phyloP scores from a whole-genome alignment of 92 coral and sea anemone species.

The Epizoanthus fatuus region DNA sequence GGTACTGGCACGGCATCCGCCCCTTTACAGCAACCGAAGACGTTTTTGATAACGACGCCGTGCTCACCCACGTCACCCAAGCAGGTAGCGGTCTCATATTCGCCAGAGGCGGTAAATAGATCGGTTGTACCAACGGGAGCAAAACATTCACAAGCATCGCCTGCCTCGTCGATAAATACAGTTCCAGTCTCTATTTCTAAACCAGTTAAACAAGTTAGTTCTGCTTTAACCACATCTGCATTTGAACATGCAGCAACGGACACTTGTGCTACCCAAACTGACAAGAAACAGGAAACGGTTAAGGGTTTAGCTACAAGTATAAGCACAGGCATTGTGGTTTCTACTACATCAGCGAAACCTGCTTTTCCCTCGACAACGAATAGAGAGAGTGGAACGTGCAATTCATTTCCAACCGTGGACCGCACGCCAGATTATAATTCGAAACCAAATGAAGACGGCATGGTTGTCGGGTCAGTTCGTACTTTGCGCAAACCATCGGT shows the following conservation, averaged over 20 bases:
- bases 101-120: background rate
- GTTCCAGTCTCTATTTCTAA: background rate
- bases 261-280: background rate
- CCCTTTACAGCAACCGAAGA: conserved; percentile 17
- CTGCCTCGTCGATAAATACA: background rate
- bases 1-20: background rate
- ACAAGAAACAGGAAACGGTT: background rate
- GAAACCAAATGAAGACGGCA: background rate
- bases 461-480: background rate
- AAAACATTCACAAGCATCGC: background rate
- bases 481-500: background rate
- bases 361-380: conserved; percentile 4
- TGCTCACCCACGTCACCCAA: background rate
- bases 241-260: background rate
- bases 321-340: background rate
- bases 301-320: background rate
- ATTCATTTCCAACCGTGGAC: conserved; percentile 3
- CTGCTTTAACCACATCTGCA: background rate
- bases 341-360: background rate
- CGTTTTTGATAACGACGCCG: background rate
- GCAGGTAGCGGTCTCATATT: background rate
- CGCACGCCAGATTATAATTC: background rate
- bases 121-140: background rate
- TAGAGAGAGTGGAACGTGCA: background rate
- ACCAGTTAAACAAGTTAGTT: background rate